Base-by-base conservation (phyloP, 2,797 vertebrate species). In the Pseudochaenichthys georgianus region DNA sequence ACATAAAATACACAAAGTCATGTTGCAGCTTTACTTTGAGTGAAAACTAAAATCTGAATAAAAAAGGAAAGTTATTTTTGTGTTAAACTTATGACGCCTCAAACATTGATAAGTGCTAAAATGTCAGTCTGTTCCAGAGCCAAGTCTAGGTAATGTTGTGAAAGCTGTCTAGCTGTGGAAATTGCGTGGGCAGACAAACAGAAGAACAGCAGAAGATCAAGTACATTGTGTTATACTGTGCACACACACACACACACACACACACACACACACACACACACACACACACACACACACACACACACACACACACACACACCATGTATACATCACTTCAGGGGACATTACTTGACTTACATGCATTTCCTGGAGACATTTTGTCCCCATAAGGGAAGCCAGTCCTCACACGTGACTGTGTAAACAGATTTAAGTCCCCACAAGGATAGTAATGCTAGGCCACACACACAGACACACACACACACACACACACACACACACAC, bases 171-270 rank as follows among this genome's bases (percentile, higher is more conserved):
- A 15, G 34, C 69, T 64, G 73, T 82, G 75, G 82, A 84, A 89
- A 80, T 3, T 76, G 75, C 5, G 85, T 82, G 82, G 89, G 87
- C 69, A 67, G 46, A 69, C 46, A 45, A 47, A 38, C 69, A 80
- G 73, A 31, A 66, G 34, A 38, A 38, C 1, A 38, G 34, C 6
- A 38, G 34, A 38, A 8, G 34, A 82, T 57, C 77, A 74, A 88
- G 65, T 85, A 79, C 70, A 78, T 48, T 81, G 70, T 85, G 77
- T 80, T 73, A 64, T 64, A 81, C 67, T 60, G 34, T 13, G 31
- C 61, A 64, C 75, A 52, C 75, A 79, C 83, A 86, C 78, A 85
- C 58, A n/a, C 3, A 28, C 28, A 28, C 28, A 3, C 23, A 28
- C 23, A 28, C 23, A 28, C 4, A 28, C n/a, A n/a, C n/a, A n/a